phyloP scores from a whole-genome alignment of 2,113 vertebrate species.

The Theristicus caerulescens region DNA sequence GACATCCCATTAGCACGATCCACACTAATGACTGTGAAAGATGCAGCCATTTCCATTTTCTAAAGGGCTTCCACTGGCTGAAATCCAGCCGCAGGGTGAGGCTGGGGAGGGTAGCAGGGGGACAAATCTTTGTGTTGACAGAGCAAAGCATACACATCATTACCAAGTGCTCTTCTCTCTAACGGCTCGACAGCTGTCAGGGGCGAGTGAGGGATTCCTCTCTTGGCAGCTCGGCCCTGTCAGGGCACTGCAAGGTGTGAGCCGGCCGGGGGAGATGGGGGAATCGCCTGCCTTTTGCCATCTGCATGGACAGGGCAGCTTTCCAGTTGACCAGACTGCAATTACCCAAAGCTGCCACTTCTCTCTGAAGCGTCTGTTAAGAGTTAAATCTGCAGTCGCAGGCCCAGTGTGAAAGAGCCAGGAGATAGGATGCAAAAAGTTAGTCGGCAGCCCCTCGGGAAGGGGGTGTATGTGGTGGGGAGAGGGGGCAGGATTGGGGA shows the following conservation, averaged over 20 bases:
- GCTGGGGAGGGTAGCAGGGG: background rate
- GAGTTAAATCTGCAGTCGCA: background rate
- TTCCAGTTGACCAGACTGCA: background rate
- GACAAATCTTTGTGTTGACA: constrained; percentile 1
- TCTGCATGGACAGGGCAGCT: background rate
- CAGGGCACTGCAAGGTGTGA: background rate
- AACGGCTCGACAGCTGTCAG: background rate
- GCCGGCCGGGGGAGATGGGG: rapidly evolving
- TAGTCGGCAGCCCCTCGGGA: background rate
- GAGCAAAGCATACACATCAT: background rate
- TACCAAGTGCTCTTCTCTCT: background rate
- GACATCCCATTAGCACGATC: constrained; percentile 55
- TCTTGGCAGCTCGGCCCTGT: background rate
- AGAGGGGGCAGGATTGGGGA: background rate
- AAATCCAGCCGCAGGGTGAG: background rate
- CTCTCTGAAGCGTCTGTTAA: background rate
- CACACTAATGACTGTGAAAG: constrained; percentile 44
- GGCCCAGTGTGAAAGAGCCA: background rate
- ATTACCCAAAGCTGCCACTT: background rate
- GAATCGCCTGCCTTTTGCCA: background rate
- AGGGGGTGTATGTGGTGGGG: background rate
- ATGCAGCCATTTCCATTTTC: constrained; percentile 41
- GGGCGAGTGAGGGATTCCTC: background rate
- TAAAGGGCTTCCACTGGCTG: constrained; percentile 43
- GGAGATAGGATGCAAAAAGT: background rate